phyloP scores from a whole-genome alignment of 2,888 invertebrate genomes.

The Autographa gamma region DNA sequence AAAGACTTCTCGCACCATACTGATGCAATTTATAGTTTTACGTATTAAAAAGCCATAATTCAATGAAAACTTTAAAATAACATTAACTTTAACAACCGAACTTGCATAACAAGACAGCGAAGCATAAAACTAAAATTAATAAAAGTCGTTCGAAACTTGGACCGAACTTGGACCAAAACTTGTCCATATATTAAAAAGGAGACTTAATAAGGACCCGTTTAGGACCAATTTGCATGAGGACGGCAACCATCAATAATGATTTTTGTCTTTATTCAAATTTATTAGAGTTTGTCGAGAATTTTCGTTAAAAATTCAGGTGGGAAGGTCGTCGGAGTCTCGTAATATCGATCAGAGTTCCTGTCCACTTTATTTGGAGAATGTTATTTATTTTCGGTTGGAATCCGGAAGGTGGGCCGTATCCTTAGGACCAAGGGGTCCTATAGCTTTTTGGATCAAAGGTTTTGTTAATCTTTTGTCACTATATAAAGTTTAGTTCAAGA shows the following conservation, averaged over 20 bases:
- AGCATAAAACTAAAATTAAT: constrained; percentile 47
- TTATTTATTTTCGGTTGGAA: constrained; percentile 18
- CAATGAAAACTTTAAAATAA: neutral
- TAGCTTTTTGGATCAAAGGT: neutral
- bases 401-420: constrained; percentile 1
- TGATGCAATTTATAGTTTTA: neutral
- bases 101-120: neutral
- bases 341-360: constrained; percentile 41
- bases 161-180: constrained; percentile 38
- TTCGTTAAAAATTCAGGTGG: constrained; percentile 63
- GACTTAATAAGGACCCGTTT: constrained; percentile 33
- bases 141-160: constrained; percentile 17
- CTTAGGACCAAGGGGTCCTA: too few species aligned
- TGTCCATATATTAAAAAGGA: constrained; percentile 53
- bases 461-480: constrained; percentile 5
- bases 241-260: constrained; percentile 70
- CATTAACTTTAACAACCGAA: constrained; percentile 10
- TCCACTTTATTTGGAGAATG: constrained; percentile 26
- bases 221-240: constrained; percentile 66
- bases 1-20: neutral
- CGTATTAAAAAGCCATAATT: neutral
- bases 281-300: constrained; percentile 53
- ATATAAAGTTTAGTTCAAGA: neutral
- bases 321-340: constrained; percentile 11
- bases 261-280: constrained; percentile 71